Evolutionary conservation across 2,888 invertebrate genomes (phyloP), one percentile per base, ranked within the genome.

Genomic region (Aphrophora alni): DNA sequence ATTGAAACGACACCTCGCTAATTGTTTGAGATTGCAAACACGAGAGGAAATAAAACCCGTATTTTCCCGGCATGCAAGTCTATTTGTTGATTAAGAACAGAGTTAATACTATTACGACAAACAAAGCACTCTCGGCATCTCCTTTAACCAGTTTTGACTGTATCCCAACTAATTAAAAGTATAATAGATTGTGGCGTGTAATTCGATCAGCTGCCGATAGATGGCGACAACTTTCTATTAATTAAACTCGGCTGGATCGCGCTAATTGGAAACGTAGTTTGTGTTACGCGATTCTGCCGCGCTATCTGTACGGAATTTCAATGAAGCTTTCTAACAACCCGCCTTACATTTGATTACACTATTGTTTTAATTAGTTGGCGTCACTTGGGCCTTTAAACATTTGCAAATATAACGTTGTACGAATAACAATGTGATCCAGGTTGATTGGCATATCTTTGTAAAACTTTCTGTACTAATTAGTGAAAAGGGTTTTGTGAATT

Each of bases 91-190:
- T 59, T 59, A 59, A 59, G 59, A 59, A n/a, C 59, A 59, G 21
- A 21, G 4, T 44, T 59, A 59, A 59, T 59, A 2, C 21, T n/a
- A 59, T 59, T 59, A 59, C 21, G 59, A 21, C 59, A n/a, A 21
- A 59, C 59, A 59, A 59, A 59, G 59, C 59, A 21, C 59, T 59
- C 59, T 33, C 59, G 59, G 59, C 4, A 59, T 59, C 59, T 59
- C 59, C 59, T 59, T 59, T 59, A 59, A 59, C 59, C 59, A 59
- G 59, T 59, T 59, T 59, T 59, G 59, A 59, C 59, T 59, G 78
- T 73, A 73, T 79, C 78, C 38, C 78, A 79, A 79, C 78, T 79
- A 79, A 79, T 79, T 79, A 79, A 79, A 79, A 79, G 78, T 79
- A 79, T 79, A 79, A 79, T 79, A 69, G 78, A 74, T 73, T 59